These are phyloP conservation scores for Pelecanus crispus DNA, from an alignment of 2,113 vertebrate genomes.

Conservation along the genomic window DNA sequence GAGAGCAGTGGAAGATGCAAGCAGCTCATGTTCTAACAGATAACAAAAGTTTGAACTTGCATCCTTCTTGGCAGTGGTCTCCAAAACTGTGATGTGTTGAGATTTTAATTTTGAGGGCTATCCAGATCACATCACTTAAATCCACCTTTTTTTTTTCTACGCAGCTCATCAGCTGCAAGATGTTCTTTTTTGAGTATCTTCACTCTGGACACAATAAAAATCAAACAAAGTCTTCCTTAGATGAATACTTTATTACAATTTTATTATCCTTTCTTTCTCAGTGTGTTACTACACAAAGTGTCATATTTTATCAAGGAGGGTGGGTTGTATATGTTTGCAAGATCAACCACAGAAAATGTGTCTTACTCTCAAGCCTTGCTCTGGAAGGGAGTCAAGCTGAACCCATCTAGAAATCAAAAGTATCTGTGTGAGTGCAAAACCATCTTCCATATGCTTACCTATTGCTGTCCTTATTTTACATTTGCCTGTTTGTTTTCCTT, in stretches of 20 bases:
- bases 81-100: not conserved
- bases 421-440: not conserved
- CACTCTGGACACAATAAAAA: not conserved
- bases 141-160: not conserved
- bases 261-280: not conserved
- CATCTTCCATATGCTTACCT: not conserved
- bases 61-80: conserved; percentile 39
- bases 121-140: not conserved
- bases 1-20: not conserved
- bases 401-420: not conserved
- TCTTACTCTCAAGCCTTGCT: not conserved
- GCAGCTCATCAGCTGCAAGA: not conserved
- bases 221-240: not conserved
- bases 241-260: not conserved
- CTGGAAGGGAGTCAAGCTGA: not conserved
- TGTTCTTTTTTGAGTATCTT: not conserved
- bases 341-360: not conserved
- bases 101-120: conserved; percentile 9
- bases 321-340: not conserved
- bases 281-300: not conserved
- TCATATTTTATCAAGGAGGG: not conserved
- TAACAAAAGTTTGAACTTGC: conserved; percentile 13
- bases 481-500: not conserved
- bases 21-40: not conserved
- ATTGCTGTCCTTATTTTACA: not conserved